Evolutionary conservation across 2,113 vertebrate species (phyloP), one percentile per base, ranked within the genome.

Genomic region (Pica pica): DNA sequence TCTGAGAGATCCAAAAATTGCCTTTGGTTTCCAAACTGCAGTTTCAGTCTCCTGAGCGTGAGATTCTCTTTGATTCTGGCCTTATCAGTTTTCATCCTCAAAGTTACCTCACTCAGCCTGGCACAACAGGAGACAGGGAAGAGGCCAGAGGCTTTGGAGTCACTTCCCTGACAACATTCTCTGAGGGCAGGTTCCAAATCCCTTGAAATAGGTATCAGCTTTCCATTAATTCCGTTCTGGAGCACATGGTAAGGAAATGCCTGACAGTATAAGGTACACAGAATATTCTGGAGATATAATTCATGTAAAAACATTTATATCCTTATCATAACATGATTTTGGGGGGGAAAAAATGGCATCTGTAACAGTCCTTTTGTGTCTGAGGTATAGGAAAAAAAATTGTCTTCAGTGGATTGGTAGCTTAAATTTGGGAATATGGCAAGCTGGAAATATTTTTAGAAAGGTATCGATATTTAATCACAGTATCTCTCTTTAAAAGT

Each of bases 301-400:
- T 64, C 0, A 2, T 20, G 21, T 39, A 35, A 76, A 85, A 76
- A 55, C 2, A 41, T n/a, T 47, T 35, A 2, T 27, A 19, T 50
- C 27, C 24, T 19, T 79, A 13, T 9, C 27, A 39, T 10, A 83
- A 56, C 7, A 26, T 1, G 1, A 33, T 78, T 75, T 50, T 10
- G 2, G 6, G 28, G 13, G 7, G 1, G 6, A 2, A 1, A 28
- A 33, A 13, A 35, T 1, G 9, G 2, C 31, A 53, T 17, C n/a
- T 78, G 42, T 21, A 75, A 67, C 17, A 63, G 24, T 67, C 47
- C 33, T 37, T 78, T 39, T 33, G 42, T 39, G 24, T 14, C 42
- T 47, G 56, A 59, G 17, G 1, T 7, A 39, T 13, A 39, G 52
- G n/a, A 83, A 88, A 80, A 7, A 55, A 83, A 73, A 41, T 14